Evolutionary conservation across 2,797 vertebrate genomes (phyloP).

Genomic region (Telmatherina bonti): DNA sequence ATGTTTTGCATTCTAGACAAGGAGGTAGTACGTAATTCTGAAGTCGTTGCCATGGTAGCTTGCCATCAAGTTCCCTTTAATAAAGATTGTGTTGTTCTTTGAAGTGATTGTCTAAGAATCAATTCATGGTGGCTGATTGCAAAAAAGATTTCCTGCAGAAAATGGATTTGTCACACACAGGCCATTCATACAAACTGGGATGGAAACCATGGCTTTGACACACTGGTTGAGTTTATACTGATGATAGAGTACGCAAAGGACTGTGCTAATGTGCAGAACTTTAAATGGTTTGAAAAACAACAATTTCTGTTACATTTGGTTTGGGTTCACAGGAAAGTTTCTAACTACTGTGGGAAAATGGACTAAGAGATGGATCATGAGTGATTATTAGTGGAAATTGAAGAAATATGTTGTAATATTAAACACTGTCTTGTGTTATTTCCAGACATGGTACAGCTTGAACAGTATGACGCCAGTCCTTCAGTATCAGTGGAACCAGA

Average conservation of each 20-base stretch:
- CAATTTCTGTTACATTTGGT: neutral
- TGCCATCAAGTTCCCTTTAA: neutral
- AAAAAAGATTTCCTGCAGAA: neutral
- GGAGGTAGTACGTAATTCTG: too few species aligned
- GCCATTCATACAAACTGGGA: neutral
- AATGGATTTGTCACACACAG: neutral
- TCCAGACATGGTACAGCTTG: slow-evolving; percentile 92
- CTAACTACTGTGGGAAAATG: neutral
- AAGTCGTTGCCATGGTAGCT: neutral
- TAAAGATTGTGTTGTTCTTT: neutral
- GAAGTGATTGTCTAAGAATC: neutral
- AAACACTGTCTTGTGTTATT: slow-evolving; percentile 9
- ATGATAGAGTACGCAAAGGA: neutral
- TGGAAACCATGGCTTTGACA: neutral
- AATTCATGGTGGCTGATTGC: neutral
- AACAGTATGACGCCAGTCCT: slow-evolving; percentile 85
- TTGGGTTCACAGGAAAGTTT: neutral
- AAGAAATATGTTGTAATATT: neutral
- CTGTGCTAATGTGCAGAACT: neutral
- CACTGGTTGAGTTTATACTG: neutral
- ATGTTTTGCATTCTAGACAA: too few species aligned
- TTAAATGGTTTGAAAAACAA: neutral
- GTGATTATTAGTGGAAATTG: neutral
- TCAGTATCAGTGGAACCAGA: slow-evolving; percentile 82
- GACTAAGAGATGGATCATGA: neutral